A percentile compares a stretch with the other conserved stretches of the same genome.
Conservation (phyloP, 2,113 vertebrate species). For the Rhipidura dahli region DNA sequence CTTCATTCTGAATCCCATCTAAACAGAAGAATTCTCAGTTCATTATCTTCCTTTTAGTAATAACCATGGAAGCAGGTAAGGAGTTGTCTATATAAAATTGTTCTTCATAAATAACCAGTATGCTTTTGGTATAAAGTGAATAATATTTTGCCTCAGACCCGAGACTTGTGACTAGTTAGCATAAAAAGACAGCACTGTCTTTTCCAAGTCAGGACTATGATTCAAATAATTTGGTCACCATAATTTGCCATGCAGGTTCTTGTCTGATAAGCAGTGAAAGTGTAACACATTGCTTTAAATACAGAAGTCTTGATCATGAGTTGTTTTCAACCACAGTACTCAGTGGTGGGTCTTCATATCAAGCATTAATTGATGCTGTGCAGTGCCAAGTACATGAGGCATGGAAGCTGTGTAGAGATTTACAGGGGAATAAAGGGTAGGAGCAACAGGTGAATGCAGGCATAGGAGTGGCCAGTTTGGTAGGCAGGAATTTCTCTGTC, state of each 20-base stretch:
- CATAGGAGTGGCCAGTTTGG: background rate
- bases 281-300: background rate
- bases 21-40: background rate
- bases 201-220: background rate
- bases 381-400: background rate
- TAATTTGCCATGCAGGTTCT: background rate
- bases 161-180: background rate
- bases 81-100: background rate
- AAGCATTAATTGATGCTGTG: background rate
- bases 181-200: background rate
- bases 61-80: background rate
- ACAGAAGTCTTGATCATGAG: background rate
- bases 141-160: background rate
- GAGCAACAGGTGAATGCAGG: background rate
- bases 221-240: background rate
- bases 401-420: background rate
- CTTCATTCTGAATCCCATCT: background rate
- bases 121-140: background rate
- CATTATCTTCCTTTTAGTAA: background rate
- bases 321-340: background rate
- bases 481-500: background rate
- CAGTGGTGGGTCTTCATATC: background rate
- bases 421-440: background rate
- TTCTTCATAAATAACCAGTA: background rate
- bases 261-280: background rate